Evolutionary conservation across 1,140 invertebrate species (phyloP).

Genomic region (Artemia franciscana): DNA sequence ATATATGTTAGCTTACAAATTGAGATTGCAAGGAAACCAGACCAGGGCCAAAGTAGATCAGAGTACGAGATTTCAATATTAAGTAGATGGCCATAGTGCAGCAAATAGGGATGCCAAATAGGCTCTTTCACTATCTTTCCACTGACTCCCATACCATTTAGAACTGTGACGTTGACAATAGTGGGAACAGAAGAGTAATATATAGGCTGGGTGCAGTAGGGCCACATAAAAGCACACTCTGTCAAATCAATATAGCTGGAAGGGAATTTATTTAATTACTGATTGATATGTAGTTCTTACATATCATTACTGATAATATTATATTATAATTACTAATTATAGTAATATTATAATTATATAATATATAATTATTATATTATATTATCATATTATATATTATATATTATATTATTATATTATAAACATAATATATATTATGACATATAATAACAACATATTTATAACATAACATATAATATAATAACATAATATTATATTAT

Average conservation of each 20-base stretch:
- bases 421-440: too few species aligned
- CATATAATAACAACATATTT: too few species aligned
- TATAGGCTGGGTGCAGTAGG: slow-evolving; percentile 83
- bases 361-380: too few species aligned
- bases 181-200: slow-evolving; percentile 65
- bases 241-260: slow-evolving; percentile 66
- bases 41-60: slow-evolving; percentile 84
- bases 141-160: slow-evolving; percentile 68
- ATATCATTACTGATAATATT: too few species aligned
- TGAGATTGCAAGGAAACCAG: slow-evolving; percentile 64
- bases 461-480: too few species aligned
- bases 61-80: slow-evolving; percentile 41
- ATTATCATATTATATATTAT: too few species aligned
- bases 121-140: slow-evolving; percentile 43
- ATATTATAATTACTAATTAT: too few species aligned
- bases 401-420: too few species aligned
- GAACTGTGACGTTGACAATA: slow-evolving; percentile 73
- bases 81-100: slow-evolving; percentile 38
- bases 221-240: slow-evolving; percentile 93
- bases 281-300: too few species aligned
- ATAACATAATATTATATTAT: too few species aligned
- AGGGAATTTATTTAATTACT: too few species aligned
- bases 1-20: slow-evolving; percentile 1
- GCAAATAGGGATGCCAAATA: slow-evolving; percentile 64
- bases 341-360: too few species aligned